Base-by-base conservation (phyloP, 1,140 invertebrate genomes). In the Ceratosolen solmsi region DNA sequence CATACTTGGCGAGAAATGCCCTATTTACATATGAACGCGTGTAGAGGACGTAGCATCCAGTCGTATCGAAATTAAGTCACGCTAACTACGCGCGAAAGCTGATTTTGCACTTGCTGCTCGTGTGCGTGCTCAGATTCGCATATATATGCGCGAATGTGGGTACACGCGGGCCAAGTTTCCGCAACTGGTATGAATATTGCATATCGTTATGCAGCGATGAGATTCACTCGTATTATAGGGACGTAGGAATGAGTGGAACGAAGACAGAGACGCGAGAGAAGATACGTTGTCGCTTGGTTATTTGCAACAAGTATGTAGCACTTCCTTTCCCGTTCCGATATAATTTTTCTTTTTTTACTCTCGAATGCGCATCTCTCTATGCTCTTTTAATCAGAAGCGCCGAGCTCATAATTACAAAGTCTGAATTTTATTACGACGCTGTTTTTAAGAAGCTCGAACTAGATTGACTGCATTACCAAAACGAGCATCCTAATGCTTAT, bases 211-310 rank as follows among this genome's bases (percentile, higher is more conserved):
- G 30, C 22, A 13, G 22, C 54, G 36, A 75, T 75, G 73, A 75
- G 11, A 46, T 51, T 74, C 17, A 20, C 54, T 58, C 33, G 17
- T 13, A 3, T 36, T 56, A 17, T 20, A 20, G 15, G 1, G 4
- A 1, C 51, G 27, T 9, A 3, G 7, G n/a, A 27, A 46, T 5
- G 74, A 63, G 15, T 13, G 38, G 58, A 17, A 75, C 3, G 0
- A n/a, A 25, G 9, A 51, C 1, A 51, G 4, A 51, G 22, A 30
- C 51, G 17, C 25, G 51, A 11, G 30, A 33, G 15, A 25, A 80
- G 27, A 73, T 63, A 51, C 27, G 41, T 72, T 80, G 79, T 79
- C 65, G n/a, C 51, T 70, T 72, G 36, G 56, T 72, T 79, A 72
- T 79, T 49, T 30, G 78, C 68, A 72, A 58, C 54, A 60, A 60